Percentiles rank a stretch among this genome's conserved stretches.
These are phyloP conservation scores for Drosophila nannoptera DNA, from an alignment of 1,140 invertebrate genomes.

Conservation along the genomic window DNA sequence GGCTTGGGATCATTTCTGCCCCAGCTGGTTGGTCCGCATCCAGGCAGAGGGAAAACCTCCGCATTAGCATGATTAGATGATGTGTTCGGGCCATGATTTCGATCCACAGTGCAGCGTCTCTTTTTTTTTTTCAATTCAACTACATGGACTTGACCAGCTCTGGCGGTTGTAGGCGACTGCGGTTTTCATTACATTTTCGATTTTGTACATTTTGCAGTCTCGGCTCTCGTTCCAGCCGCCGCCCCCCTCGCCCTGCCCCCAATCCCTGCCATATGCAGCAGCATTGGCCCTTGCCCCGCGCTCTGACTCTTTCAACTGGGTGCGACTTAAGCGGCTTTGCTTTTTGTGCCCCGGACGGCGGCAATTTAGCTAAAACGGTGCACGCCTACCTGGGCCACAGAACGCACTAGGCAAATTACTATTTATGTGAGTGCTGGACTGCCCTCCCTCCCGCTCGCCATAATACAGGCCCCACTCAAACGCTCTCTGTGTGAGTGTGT, in stretches of 20 bases:
- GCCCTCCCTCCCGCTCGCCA: background rate
- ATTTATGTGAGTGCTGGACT: constrained; percentile 69
- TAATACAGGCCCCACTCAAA: background rate
- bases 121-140: constrained; percentile 49
- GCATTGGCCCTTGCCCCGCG: background rate
- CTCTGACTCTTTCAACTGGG: constrained; percentile 41
- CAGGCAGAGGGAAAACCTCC: too few relatives aligned
- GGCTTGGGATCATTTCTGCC: too few relatives aligned
- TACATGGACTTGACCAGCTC: constrained; percentile 48
- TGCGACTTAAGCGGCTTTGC: constrained; percentile 71
- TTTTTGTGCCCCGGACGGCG: constrained; percentile 67
- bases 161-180: constrained; percentile 55
- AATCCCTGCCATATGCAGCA: too few relatives aligned
- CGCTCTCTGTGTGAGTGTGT: too few relatives aligned
- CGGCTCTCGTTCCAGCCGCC: constrained; percentile 11
- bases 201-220: constrained; percentile 66
- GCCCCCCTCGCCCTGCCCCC: background rate
- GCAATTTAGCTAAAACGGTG: constrained; percentile 76
- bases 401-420: constrained; percentile 75
- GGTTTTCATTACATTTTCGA: constrained; percentile 73
- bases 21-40: too few relatives aligned
- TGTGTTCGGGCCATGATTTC: background rate
- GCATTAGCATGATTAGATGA: too few relatives aligned
- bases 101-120: constrained; percentile 50
- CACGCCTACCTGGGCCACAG: constrained; percentile 72